Percentiles rank a stretch among this genome's conserved stretches.
Evolutionary conservation across 1,140 invertebrate genomes (phyloP).

Genomic region (Aphis gossypii): DNA sequence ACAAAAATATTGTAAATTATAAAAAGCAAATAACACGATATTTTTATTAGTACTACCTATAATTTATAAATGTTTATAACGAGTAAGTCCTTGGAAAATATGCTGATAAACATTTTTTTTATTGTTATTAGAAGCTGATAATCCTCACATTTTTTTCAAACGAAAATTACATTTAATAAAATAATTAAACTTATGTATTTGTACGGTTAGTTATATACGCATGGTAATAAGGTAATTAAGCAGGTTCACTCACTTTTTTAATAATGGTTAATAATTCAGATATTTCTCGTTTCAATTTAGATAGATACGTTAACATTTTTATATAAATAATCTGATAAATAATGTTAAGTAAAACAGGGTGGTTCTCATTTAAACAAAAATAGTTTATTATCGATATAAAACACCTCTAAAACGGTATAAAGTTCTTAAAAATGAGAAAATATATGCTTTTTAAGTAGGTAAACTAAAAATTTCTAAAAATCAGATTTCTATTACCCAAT

Average conservation of each 20-base stretch:
- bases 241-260: background rate
- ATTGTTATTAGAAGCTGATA: too few species aligned
- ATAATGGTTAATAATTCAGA: background rate
- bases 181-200: too few species aligned
- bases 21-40: too few species aligned
- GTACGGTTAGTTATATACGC: too few species aligned
- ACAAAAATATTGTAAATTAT: too few species aligned
- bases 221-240: too few species aligned
- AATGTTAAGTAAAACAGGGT: background rate
- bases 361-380: background rate
- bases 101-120: too few species aligned
- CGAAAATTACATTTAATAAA: too few species aligned
- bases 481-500: background rate
- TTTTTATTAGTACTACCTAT: too few species aligned
- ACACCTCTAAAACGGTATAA: background rate
- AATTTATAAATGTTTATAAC: too few species aligned
- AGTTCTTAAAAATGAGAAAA: background rate
- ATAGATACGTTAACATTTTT: background rate
- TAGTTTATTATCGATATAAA: background rate
- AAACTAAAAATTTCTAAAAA: background rate
- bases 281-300: background rate
- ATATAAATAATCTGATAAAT: background rate
- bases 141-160: too few species aligned
- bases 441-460: background rate
- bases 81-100: too few species aligned